Evolutionary conservation across 2,888 invertebrate genomes (phyloP).

Genomic region (Drosophila siamana): DNA sequence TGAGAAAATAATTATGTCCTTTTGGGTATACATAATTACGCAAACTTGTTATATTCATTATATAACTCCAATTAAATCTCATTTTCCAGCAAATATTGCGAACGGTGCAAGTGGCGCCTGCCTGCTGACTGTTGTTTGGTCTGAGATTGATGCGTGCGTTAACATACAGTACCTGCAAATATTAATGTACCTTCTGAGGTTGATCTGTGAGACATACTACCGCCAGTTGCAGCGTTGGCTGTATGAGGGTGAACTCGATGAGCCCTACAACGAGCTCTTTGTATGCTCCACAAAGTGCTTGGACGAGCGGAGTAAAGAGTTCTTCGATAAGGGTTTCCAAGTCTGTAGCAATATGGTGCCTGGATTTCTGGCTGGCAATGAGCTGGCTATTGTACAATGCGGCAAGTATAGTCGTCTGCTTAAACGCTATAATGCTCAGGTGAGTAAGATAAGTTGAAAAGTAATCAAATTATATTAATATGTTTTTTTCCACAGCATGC

Average conservation of each 20-base stretch:
- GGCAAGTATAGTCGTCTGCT: slow-evolving; percentile 91
- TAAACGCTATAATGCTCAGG: slow-evolving; percentile 89
- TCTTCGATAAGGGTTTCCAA: slow-evolving; percentile 83
- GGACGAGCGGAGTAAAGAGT: slow-evolving; percentile 82
- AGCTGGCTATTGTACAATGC: slow-evolving; percentile 89
- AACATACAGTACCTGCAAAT: slow-evolving; percentile 80
- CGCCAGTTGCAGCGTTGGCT: slow-evolving; percentile 91
- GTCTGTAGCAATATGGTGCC: slow-evolving; percentile 86
- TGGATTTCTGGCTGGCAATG: slow-evolving; percentile 88
- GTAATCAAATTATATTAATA: neutral
- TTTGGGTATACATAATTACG: no score
- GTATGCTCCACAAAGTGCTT: slow-evolving; percentile 85
- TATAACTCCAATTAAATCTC: neutral
- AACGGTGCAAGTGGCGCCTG: slow-evolving; percentile 79
- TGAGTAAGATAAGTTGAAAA: slow-evolving; percentile 82
- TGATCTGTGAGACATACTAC: slow-evolving; percentile 84
- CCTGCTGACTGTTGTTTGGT: slow-evolving; percentile 82
- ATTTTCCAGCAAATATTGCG: slow-evolving; percentile 63
- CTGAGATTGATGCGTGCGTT: slow-evolving; percentile 78
- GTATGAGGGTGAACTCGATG: slow-evolving; percentile 93
- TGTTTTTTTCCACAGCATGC: slow-evolving; percentile 71
- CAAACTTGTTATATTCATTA: no score
- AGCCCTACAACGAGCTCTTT: slow-evolving; percentile 94
- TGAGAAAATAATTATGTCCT: no score
- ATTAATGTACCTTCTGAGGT: slow-evolving; percentile 81